Conservation (phyloP, 2,797 vertebrate genomes). For the Molossus alvarezi region DNA sequence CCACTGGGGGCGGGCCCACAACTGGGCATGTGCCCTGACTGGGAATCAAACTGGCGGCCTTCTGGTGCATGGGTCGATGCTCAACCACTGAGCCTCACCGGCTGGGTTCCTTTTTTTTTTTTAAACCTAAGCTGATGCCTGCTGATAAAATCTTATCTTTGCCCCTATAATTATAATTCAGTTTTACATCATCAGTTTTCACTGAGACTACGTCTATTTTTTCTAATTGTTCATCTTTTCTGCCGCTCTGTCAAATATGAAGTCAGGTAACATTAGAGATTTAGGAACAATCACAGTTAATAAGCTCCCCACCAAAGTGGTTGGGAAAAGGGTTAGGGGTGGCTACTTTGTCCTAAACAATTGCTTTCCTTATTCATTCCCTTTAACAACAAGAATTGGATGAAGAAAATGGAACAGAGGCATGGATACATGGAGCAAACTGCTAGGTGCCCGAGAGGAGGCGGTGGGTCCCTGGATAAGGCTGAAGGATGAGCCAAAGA, state of each 20-base stretch:
- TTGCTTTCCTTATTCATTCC: not conserved
- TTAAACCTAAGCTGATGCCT: not conserved
- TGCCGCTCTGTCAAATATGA: conserved; percentile 13
- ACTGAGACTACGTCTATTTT: not conserved
- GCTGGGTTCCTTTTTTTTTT: not conserved
- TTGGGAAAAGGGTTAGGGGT: not conserved
- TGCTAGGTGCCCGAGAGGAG: no score
- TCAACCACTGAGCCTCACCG: no score
- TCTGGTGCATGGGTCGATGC: no score
- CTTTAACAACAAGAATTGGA: not conserved
- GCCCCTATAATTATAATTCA: not conserved
- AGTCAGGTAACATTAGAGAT: conserved; percentile 21
- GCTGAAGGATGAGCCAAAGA: no score
- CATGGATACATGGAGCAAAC: no score
- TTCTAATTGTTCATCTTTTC: conserved; percentile 4
- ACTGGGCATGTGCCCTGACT: no score
- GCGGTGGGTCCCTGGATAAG: no score
- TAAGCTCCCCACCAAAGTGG: not conserved
- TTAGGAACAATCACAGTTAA: conserved; percentile 18
- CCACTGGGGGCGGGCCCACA: no score
- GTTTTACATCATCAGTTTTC: conserved; percentile 23
- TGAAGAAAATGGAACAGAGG: no score
- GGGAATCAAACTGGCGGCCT: no score
- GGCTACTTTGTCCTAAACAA: not conserved
- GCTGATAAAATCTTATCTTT: conserved; percentile 44